Percentiles rank a stretch among this genome's conserved stretches.
phyloP scores from a whole-genome alignment of 1,140 invertebrate genomes.

The Tetragonula clypearis region DNA sequence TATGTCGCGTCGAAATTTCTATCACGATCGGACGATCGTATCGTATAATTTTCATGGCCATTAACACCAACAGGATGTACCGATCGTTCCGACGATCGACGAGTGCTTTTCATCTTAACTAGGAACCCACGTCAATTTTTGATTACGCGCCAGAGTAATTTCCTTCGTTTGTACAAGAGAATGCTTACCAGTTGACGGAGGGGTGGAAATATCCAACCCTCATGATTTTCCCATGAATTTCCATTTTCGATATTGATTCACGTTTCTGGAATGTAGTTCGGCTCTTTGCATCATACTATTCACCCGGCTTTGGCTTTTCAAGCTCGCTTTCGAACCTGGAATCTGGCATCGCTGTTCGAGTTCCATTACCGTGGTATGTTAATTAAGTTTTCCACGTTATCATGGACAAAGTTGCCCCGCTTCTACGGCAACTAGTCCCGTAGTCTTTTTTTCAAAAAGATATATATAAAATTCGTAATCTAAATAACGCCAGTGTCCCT shows the following conservation, averaged over 20 bases:
- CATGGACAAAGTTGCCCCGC: not conserved
- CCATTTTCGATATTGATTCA: constrained; percentile 11
- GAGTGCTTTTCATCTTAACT: too few relatives aligned
- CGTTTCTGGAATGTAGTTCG: not conserved
- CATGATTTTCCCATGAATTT: constrained; percentile 4
- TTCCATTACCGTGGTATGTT: constrained; percentile 17
- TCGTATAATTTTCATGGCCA: not conserved
- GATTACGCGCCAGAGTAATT: too few relatives aligned
- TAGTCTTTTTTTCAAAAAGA: not conserved
- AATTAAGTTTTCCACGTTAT: not conserved
- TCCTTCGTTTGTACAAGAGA: not conserved
- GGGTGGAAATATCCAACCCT: not conserved
- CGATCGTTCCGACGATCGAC: not conserved
- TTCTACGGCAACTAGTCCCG: not conserved
- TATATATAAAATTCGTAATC: not conserved
- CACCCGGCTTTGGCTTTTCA: constrained; percentile 12
- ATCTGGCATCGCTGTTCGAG: not conserved
- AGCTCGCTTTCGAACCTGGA: not conserved
- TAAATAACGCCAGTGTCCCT: not conserved
- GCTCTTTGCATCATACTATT: not conserved
- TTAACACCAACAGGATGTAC: too few relatives aligned
- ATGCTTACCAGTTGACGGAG: too few relatives aligned
- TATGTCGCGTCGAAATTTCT: not conserved
- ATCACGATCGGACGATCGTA: too few relatives aligned
- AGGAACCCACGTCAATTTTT: not conserved